Evolutionary conservation across 2,888 invertebrate genomes (phyloP).

Genomic region (Aphrophora alni): DNA sequence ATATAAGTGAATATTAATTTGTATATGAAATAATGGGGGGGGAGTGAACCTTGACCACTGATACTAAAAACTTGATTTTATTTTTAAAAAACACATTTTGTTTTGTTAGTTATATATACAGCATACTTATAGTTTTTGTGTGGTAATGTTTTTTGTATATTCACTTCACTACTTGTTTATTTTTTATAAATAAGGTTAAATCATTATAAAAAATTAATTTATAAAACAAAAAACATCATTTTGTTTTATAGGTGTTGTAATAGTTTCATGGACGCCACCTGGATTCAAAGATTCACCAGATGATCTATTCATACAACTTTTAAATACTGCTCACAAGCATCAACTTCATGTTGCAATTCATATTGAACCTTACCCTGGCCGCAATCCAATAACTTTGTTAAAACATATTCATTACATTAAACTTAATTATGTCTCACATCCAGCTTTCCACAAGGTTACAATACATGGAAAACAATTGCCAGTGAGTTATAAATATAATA

Average conservation of each 20-base stretch:
- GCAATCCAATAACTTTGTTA: constrained; percentile 60
- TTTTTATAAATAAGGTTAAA: no score
- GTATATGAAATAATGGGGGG: no score
- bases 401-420: constrained; percentile 59
- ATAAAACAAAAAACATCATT: no score
- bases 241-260: constrained; percentile 60
- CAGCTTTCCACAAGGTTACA: constrained; percentile 41
- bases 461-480: constrained; percentile 40
- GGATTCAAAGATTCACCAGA: constrained; percentile 57
- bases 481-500: constrained; percentile 33
- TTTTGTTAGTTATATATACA: no score
- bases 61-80: no score
- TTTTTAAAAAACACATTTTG: no score
- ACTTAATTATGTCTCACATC: constrained; percentile 53
- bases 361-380: constrained; percentile 64
- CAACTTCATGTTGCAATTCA: constrained; percentile 65
- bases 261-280: constrained; percentile 65
- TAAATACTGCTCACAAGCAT: constrained; percentile 58
- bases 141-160: no score
- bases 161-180: no score
- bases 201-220: no score
- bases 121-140: no score
- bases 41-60: no score
- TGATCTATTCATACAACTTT: constrained; percentile 56
- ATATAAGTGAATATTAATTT: no score